Evolutionary conservation across 2,888 invertebrate genomes (phyloP).

Genomic region (Megastigmus dorsalis): DNA sequence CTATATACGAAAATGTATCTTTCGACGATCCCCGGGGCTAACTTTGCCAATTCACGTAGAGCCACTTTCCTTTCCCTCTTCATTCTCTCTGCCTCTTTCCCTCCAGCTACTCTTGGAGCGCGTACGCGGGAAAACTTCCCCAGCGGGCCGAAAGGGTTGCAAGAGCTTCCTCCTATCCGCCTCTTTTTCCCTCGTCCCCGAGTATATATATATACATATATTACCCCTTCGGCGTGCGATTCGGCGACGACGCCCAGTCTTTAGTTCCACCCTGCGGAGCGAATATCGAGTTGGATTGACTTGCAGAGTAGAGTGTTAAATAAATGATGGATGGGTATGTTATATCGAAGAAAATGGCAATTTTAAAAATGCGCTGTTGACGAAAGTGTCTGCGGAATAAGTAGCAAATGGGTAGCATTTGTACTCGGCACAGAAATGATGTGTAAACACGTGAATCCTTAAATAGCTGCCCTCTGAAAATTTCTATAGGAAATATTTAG

Average conservation of each 20-base stretch:
- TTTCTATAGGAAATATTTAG: too few species aligned
- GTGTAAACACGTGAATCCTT: too few species aligned
- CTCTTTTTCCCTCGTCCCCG: too few species aligned
- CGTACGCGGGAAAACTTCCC: background rate
- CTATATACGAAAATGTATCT: conserved; percentile 9
- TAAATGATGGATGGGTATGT: too few species aligned
- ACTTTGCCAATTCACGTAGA: conserved; percentile 39
- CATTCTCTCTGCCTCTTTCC: too few species aligned
- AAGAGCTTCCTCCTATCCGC: conserved; percentile 8
- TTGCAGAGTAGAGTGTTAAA: background rate
- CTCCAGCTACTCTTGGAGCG: background rate
- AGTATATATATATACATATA: too few species aligned
- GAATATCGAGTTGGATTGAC: background rate
- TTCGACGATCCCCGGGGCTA: conserved; percentile 42
- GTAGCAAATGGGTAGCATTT: too few species aligned
- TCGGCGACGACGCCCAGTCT: background rate
- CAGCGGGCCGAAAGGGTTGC: conserved; percentile 27
- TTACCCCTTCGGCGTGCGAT: conserved; percentile 1
- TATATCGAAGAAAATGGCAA: too few species aligned
- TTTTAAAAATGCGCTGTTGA: too few species aligned
- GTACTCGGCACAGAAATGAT: too few species aligned
- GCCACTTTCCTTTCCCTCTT: conserved; percentile 28
- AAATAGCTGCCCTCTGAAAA: too few species aligned
- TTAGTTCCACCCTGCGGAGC: background rate
- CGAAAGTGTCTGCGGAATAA: too few species aligned